These are phyloP conservation scores for Neoitamus cyanurus DNA, from an alignment of 2,888 invertebrate genomes.

Conservation along the genomic window DNA sequence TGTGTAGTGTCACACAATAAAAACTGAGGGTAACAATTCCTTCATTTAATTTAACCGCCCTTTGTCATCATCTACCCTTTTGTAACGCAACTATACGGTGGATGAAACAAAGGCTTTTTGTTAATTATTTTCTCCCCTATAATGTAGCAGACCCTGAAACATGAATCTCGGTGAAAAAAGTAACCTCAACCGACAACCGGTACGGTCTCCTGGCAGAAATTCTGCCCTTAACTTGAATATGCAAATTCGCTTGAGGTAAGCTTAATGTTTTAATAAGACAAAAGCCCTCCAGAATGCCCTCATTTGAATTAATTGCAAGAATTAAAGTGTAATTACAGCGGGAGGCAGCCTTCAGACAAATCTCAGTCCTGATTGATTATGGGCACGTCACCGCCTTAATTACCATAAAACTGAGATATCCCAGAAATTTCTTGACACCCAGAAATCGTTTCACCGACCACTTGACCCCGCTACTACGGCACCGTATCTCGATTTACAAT, in stretches of 20 bases:
- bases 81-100: neutral
- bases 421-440: neutral
- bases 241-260: neutral
- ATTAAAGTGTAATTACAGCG: neutral
- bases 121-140: neutral
- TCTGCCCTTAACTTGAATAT: neutral
- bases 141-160: neutral
- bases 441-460: neutral
- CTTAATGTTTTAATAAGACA: slow-evolving; percentile 1
- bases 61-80: neutral
- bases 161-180: neutral
- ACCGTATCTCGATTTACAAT: neutral
- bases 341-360: neutral
- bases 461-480: neutral
- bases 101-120: neutral
- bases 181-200: neutral
- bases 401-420: neutral
- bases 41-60: neutral
- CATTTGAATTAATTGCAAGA: slow-evolving; percentile 1
- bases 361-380: neutral
- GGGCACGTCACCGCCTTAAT: neutral
- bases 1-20: neutral
- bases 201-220: neutral
- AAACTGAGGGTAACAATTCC: neutral
- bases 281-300: neutral